These are phyloP conservation scores for Plodia interpunctella DNA, from an alignment of 1,140 invertebrate species.

Conservation along the genomic window DNA sequence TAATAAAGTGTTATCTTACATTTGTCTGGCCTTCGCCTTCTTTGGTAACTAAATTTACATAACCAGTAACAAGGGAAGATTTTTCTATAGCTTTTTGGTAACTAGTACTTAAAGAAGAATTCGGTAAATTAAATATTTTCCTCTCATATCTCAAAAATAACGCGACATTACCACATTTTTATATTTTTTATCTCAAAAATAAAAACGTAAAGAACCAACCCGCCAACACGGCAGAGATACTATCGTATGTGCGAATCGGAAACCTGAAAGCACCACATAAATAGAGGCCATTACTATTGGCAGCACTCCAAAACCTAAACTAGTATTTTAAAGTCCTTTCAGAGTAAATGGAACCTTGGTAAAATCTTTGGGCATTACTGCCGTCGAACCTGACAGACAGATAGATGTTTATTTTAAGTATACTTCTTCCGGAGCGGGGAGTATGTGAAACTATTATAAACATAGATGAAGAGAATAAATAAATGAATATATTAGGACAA, in stretches of 20 bases:
- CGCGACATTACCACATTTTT: too few species aligned
- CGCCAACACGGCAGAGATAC: neutral
- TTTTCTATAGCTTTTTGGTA: too few species aligned
- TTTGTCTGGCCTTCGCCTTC: too few species aligned
- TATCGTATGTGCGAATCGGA: neutral
- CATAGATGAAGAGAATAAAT: too few species aligned
- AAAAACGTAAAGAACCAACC: neutral
- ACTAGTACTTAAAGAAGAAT: too few species aligned
- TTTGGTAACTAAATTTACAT: too few species aligned
- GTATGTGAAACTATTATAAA: too few species aligned
- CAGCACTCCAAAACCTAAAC: neutral
- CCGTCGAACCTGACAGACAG: constrained; percentile 1
- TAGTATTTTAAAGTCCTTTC: constrained; percentile 6
- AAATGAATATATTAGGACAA: too few species aligned
- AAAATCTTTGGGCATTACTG: constrained; percentile 1
- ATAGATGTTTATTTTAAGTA: neutral
- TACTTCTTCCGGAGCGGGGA: neutral
- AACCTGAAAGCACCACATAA: neutral
- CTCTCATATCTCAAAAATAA: too few species aligned
- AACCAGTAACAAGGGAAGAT: too few species aligned
- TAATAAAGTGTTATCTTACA: too few species aligned
- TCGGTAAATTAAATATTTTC: too few species aligned
- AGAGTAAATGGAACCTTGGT: neutral
- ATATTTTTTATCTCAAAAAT: neutral
- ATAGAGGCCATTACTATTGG: constrained; percentile 1